Evolutionary conservation across 2,113 vertebrate species (phyloP), one percentile per base, ranked within the genome.

Genomic region (Bubo scandiacus): DNA sequence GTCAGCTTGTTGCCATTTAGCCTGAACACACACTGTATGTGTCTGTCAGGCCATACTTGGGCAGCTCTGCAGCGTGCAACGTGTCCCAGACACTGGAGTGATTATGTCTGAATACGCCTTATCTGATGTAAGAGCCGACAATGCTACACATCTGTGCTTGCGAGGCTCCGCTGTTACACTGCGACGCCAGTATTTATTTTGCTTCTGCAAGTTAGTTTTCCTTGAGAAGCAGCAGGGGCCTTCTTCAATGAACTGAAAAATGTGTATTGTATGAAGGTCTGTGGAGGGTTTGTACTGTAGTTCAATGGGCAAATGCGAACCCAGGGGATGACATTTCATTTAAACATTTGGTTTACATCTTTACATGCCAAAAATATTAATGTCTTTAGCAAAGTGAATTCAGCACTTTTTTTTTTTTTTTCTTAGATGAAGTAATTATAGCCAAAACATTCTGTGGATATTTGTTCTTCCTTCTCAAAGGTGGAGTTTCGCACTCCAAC

Each of bases 331-430:
- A 91, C 93, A 67, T 95, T 97, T 97, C 92, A 88, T 72, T 95
- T 94, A 91, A 96, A 95, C 96, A 91, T 90, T 96, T 93, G 95
- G 96, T 94, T 97, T 96, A 92, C 58, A 77, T 95, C 93, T 92
- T 96, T 66, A 66, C 75, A 92, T 88, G 95, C 91, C 93, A 96
- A 94, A 96, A 97, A 95, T 85, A 97, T 88, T 95, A 80, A 95
- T 32, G 87, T 49, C 93, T 91, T 96, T 3, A 86, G 75, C 74
- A 83, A 95, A 95, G 45, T 42, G 30, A 91, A 96, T 93, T 94
- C 84, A 90, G 81, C 79, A 62, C 32, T 55, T 75, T 61, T 29
- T 52, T 71, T 61, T 30, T 61, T 29, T 52, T 5, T 15, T 27
- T 11, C 38, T 70, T 79, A 94, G 89, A 91, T 70, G 58, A 96